phyloP scores from a whole-genome alignment of 2,113 vertebrate genomes.

The Thunnus thynnus region DNA sequence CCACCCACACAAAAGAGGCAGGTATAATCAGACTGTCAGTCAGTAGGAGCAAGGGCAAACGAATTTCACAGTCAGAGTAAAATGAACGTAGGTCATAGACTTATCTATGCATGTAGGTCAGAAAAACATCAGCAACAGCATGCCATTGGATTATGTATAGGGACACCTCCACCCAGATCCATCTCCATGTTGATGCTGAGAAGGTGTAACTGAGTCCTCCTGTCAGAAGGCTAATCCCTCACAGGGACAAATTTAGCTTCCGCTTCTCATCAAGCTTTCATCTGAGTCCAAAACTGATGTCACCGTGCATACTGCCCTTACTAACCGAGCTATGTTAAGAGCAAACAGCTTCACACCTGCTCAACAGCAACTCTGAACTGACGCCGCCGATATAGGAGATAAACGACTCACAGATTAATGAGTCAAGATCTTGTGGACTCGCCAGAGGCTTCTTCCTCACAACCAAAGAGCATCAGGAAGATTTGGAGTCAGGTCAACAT shows the following conservation, averaged over 20 bases:
- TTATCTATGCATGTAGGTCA: conserved; percentile 55
- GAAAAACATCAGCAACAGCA: conserved; percentile 38
- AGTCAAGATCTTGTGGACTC: conserved; percentile 18
- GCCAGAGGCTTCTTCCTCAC: conserved; percentile 19
- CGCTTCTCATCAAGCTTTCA: conserved; percentile 64
- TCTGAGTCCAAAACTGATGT: conserved; percentile 63
- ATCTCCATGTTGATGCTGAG: conserved; percentile 56
- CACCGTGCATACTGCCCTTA: conserved; percentile 32
- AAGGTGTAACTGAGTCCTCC: conserved; percentile 64
- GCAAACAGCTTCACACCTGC: conserved; percentile 61
- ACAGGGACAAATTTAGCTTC: conserved; percentile 67
- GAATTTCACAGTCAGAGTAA: conserved; percentile 43
- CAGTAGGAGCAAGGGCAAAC: conserved; percentile 29
- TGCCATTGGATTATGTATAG: conserved; percentile 37
- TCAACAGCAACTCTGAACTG: conserved; percentile 18
- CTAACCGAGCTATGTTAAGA: conserved; percentile 55
- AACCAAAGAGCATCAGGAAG: conserved; percentile 26
- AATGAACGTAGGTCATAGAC: conserved; percentile 28
- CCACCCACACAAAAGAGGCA: conserved; percentile 57
- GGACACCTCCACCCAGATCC: conserved; percentile 36
- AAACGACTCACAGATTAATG: conserved; percentile 22
- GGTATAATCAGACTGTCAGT: conserved; percentile 64
- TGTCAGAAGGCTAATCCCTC: conserved; percentile 71
- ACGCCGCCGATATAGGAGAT: conserved; percentile 6
- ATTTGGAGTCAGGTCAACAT: conserved; percentile 58